Evolutionary conservation across 1,140 invertebrate species (phyloP), one percentile per base, ranked within the genome.

Genomic region (Bradynema listronoti): DNA sequence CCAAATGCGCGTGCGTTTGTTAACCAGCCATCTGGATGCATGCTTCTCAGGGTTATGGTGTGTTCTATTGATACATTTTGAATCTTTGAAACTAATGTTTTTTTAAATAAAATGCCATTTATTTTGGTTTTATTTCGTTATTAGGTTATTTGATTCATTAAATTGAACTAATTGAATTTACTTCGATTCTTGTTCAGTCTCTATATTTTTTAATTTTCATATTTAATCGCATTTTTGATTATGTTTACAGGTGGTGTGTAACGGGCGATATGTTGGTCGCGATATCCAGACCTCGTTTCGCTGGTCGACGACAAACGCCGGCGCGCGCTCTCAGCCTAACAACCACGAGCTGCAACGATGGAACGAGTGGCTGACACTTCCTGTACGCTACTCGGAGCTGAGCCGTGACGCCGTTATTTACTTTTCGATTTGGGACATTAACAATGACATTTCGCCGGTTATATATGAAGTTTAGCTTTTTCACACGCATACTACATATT

Each of bases 301-400:
- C 89, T 16, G 61, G 58, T 9, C 32, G 19, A 16, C 39, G 25
- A 5, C 29, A 14, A 22, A 14, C 19, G 19, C 14, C 16, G 14
- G n/a, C 36, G 24, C 36, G n/a, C n/a, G n/a, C n/a, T n/a, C n/a
- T n/a, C n/a, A n/a, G n/a, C n/a, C n/a, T n/a, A n/a, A n/a, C n/a
- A 66, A 46, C 16, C 29, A 58, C 27, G 58, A 71, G 3, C 52
- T 78, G 6, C 75, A 62, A 50, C 90, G 88, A 78, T 98, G 93
- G 93, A 94, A 96, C 80, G 92, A 99, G 81, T 98, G 93, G 92
- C 82, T 98, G 5, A 86, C 84, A 3, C 79, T 98, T 56, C 93
- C 93, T 1, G 82, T 98, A 7, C 86, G 87, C 72, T 95, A 88
- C 79, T 88, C 87, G 76, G 91, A 97, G 78, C 79, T 98, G 29